Base-by-base conservation (phyloP, 1,140 invertebrate species). In the Bombus waltoni region DNA sequence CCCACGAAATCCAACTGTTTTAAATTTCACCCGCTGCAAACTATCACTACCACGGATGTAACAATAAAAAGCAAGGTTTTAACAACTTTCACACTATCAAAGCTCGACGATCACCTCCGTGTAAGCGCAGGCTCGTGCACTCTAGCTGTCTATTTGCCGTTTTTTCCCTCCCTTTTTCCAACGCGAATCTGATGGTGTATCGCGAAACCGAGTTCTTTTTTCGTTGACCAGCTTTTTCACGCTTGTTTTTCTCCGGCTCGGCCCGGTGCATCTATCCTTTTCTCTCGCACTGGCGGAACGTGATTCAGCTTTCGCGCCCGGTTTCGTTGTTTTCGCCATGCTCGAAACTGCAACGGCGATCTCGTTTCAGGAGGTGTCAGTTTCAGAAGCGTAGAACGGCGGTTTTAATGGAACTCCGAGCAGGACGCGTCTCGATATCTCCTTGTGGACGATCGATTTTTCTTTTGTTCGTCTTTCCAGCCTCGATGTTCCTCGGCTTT, bases 331-430 rank as follows among this genome's bases (percentile, higher is more conserved):
- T 81, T 62, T 66, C 57, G 44, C 28, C 42, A n/a, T 81, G 71
- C 82, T 88, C 78, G 74, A 87, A 87, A 87, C 71, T 75, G 81
- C 87, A 82, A 85, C 80, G 86, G 74, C 73, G 84, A 42, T 86
- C 87, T 86, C 90, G 71, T 80, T 91, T 89, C 85, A 88, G 38
- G 53, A 88, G 87, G 86, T 92, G 91, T 92, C 91, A 92, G 88
- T 89, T 88, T 87, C 91, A 92, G 91, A 84, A 91, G 81, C 85
- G 78, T 82, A 57, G 85, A 85, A 72, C 76, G 40, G 75, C 70
- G 78, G 71, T 85, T 85, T 85, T 85, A 85, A 85, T 85, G 77
- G 83, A 85, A 74, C 47, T 71, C 11, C 68, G 65, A n/a, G 11
- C 53, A 42, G 32, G 47, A 38, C 40, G 44, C 70, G 83, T 44